A percentile compares a stretch with the other conserved stretches of the same genome.
Conservation (phyloP, 1,140 invertebrate species). For the Gonioctena quinquepunctata region DNA sequence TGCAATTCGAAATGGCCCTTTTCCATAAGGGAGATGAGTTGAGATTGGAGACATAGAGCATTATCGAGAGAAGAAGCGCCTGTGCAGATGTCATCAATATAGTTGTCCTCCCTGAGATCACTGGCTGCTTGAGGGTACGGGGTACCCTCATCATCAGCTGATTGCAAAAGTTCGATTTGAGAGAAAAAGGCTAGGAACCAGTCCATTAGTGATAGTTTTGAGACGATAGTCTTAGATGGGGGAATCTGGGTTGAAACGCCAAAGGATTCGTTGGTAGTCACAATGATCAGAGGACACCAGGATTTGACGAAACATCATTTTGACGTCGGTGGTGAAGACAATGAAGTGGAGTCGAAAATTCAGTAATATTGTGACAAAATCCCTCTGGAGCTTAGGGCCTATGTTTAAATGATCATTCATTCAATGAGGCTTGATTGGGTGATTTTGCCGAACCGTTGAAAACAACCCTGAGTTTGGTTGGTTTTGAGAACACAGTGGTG, state of each 20-base stretch:
- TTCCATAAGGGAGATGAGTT: no score
- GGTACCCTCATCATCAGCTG: constrained; percentile 30
- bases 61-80: not conserved
- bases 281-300: not conserved
- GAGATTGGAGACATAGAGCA: not conserved
- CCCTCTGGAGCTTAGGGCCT: no score
- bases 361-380: constrained; percentile 48
- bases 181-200: constrained; percentile 35
- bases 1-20: no score
- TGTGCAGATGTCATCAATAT: constrained; percentile 28
- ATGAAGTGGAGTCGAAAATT: constrained; percentile 50
- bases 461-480: constrained; percentile 27
- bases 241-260: constrained; percentile 8
- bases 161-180: constrained; percentile 37
- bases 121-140: constrained; percentile 21
- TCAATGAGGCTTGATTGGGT: constrained; percentile 24
- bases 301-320: constrained; percentile 25
- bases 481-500: constrained; percentile 47
- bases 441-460: constrained; percentile 7
- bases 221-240: constrained; percentile 19
- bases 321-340: constrained; percentile 43
- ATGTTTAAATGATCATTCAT: constrained; percentile 33
- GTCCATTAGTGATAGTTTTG: constrained; percentile 45
- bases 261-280: constrained; percentile 20
- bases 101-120: constrained; percentile 27